Evolutionary conservation across 2,113 vertebrate genomes (phyloP), one percentile per base, ranked within the genome.

Genomic region (Theropithecus gelada): DNA sequence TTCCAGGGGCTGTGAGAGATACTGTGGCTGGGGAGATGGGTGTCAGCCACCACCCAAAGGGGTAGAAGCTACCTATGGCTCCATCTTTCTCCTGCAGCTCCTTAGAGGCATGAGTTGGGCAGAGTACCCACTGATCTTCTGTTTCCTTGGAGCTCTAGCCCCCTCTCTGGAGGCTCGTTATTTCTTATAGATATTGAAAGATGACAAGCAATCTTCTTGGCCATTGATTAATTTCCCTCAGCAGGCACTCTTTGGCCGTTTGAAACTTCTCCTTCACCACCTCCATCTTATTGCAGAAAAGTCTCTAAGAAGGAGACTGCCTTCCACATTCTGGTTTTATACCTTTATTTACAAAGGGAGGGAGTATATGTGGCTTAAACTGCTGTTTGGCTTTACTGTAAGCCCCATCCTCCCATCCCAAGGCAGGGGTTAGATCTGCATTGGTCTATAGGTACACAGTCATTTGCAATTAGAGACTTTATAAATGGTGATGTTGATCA

Each of bases 161-260:
- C 89, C 87, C 45, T 96, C 97, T 95, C 98, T 86, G 55, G 95
- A 97, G 97, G 84, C 97, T 92, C 95, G 32, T 98, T 97, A 96
- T 96, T 96, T 96, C 94, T 32, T 97, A 94, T 92, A 96, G 92
- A 94, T 98, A 98, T 97, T 97, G 95, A 97, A 98, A 95, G 96
- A 97, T 96, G 98, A 97, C 97, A 98, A 97, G 97, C 96, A 97
- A 92, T 96, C 97, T 97, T 90, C 94, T 94, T 85, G 90, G 88
- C 84, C 96, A 97, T 96, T 98, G 97, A 98, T 98, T 97, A 90
- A 98, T 96, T 95, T 96, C 88, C 88, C 96, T 97, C 90, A 78
- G 88, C 84, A 94, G 94, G 95, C 11, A 68, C 78, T 88, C 86
- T 93, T 70, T 40, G 70, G 84, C 87, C 96, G 20, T 96, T 97